Evolutionary conservation across 2,888 invertebrate species (phyloP).

Genomic region (Agapostemon virescens): DNA sequence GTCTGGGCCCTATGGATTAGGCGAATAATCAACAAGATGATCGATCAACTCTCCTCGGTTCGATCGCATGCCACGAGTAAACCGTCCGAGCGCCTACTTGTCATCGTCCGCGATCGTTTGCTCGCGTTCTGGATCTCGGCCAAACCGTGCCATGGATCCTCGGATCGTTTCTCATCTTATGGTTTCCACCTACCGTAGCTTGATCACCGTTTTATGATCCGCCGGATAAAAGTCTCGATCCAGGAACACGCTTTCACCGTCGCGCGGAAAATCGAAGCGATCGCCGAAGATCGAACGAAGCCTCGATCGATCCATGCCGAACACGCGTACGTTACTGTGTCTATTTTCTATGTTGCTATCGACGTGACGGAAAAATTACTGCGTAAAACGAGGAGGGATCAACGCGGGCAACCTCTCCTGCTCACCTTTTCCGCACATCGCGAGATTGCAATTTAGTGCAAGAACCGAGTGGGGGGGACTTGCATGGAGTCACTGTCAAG

Average conservation of each 20-base stretch:
- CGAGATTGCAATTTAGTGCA: slow-evolving; percentile 52
- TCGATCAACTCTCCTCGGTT: neutral
- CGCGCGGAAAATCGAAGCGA: neutral
- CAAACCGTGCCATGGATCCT: neutral
- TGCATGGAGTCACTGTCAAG: slow-evolving; percentile 58
- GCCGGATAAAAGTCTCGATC: slow-evolving; percentile 76
- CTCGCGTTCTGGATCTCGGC: slow-evolving; percentile 9
- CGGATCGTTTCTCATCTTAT: neutral
- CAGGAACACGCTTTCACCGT: slow-evolving; percentile 54
- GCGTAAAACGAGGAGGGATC: slow-evolving; percentile 67
- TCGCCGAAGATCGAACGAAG: neutral
- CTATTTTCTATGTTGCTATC: slow-evolving; percentile 24
- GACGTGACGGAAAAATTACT: slow-evolving; percentile 71
- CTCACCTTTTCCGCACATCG: slow-evolving; percentile 54
- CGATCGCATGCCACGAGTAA: neutral
- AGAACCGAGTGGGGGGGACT: slow-evolving; percentile 53
- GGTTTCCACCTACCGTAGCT: slow-evolving; percentile 72
- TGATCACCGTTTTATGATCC: slow-evolving; percentile 75
- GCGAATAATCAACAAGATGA: no score
- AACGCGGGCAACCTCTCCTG: slow-evolving; percentile 48
- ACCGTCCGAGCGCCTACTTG: neutral
- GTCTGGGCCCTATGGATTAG: no score
- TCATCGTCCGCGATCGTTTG: neutral
- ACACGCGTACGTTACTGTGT: neutral
- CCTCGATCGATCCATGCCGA: neutral